phyloP scores from a whole-genome alignment of 1,140 invertebrate species.

The Ctenoplectra terminalis region DNA sequence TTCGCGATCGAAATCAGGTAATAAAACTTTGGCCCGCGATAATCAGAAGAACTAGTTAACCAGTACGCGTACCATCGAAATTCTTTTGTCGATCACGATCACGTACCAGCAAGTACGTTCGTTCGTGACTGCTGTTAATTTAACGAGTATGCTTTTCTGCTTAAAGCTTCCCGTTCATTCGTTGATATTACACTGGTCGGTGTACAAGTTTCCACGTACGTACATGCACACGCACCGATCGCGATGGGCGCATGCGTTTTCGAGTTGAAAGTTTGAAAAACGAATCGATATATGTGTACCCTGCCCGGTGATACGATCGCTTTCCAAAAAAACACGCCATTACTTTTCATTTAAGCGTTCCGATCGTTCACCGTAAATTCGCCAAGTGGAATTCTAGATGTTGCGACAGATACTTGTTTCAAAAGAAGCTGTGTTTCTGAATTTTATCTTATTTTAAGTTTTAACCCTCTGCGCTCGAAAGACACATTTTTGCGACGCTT shows the following conservation, averaged over 20 bases:
- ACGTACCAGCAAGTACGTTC: neutral
- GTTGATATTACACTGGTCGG: neutral
- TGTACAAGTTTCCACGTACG: neutral
- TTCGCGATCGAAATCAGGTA: neutral
- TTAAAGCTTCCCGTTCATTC: neutral
- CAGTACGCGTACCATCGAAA: no score
- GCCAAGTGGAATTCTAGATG: no score
- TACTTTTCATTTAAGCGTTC: no score
- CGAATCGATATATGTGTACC: conserved; percentile 48
- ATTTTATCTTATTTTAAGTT: no score
- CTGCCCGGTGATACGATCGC: conserved; percentile 27
- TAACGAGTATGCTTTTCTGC: neutral
- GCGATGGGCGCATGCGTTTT: neutral
- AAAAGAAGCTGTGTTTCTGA: no score
- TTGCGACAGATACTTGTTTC: no score
- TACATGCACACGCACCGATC: neutral
- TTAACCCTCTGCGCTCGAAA: no score
- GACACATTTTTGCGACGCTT: no score
- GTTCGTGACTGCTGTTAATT: neutral
- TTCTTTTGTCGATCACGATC: neutral
- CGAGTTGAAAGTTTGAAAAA: conserved; percentile 46
- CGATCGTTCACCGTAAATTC: no score
- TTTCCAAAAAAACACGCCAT: conserved; percentile 40
- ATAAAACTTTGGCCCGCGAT: neutral
- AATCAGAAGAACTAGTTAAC: neutral